Evolutionary conservation across 2,888 invertebrate genomes (phyloP).

Genomic region (Magallana nippona): DNA sequence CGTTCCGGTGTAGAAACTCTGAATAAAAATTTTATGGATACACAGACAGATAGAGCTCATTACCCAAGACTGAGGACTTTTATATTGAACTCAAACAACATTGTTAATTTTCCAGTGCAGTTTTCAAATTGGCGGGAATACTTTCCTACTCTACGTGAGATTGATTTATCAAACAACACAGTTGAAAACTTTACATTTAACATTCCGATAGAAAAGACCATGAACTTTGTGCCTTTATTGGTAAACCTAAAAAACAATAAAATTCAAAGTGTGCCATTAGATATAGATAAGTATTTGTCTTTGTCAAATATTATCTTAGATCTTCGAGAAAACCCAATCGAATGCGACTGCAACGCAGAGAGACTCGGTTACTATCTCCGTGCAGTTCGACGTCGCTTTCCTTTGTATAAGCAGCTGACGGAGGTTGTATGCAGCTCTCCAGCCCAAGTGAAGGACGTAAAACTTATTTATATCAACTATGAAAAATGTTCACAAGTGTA

Average conservation of each 20-base stretch:
- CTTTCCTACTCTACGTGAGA: slow-evolving; percentile 30
- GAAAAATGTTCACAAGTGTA: slow-evolving; percentile 6
- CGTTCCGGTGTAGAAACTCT: background rate
- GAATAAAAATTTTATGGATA: background rate
- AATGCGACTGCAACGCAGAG: slow-evolving; percentile 30
- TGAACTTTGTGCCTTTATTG: slow-evolving; percentile 7
- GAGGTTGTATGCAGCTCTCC: slow-evolving; percentile 3
- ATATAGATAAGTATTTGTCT: background rate
- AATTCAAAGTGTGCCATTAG: slow-evolving; percentile 11
- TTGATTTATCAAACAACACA: slow-evolving; percentile 30
- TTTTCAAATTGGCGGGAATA: slow-evolving; percentile 28
- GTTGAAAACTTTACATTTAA: slow-evolving; percentile 32
- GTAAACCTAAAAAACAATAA: slow-evolving; percentile 25
- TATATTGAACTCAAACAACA: slow-evolving; percentile 16
- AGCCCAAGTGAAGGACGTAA: background rate
- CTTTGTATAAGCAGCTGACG: background rate
- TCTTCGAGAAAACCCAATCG: slow-evolving; percentile 38
- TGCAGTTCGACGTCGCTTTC: background rate
- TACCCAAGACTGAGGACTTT: slow-evolving; percentile 25
- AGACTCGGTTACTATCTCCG: background rate
- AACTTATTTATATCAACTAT: slow-evolving; percentile 14
- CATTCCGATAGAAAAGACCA: background rate
- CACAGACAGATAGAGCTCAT: background rate
- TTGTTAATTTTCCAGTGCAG: background rate
- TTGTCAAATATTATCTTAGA: slow-evolving; percentile 6